Evolutionary conservation across 30 jellyfish, hydroid and myxozoan genomes (phyloP), one percentile per base, ranked within the genome.

Genomic region (Rhopilema esculentum): DNA sequence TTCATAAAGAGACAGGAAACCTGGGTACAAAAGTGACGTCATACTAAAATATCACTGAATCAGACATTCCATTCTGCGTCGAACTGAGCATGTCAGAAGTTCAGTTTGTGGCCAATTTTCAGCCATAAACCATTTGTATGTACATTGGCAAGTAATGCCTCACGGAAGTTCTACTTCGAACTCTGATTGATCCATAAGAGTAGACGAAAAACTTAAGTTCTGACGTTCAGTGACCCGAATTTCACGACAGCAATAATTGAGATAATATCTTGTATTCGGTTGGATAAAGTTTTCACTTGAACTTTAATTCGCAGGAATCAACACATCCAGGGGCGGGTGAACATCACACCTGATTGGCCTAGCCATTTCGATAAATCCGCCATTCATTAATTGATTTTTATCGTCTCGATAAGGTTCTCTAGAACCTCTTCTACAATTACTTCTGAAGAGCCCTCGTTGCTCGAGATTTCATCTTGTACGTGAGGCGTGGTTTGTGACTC

Each of bases 371-470:
- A 40, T 40, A 30, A 20, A 40, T 20, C 32, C 23, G 70, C n/a
- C 22, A 20, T 48, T 23, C 1, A 22, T 76, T 62, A 76, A 0
- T 21, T 76, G 20, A 72, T 66, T 18, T 80, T 69, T 8, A 80
- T 68, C 68, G 73, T 66, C 27, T 80, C 82, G 82, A 80, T 80
- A 16, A 80, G 53, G 27, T 51, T 68, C 30, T 49, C 75, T 22
- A 80, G 75, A 40, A 80, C 53, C 26, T 63, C 90, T 48, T 80
- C 90, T 1, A 66, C 90, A 16, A 80, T 51, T 17, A 80, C 74
- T 67, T 27, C 82, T 51, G 90, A 64, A 4, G 90, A 65, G 2
- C 53, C 80, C 40, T 80, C 90, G 74, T 64, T 21, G 64, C 72
- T 32, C 62, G 73, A 52, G 66, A 20, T 22, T 40, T 65, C 61